Evolutionary conservation across 2,113 vertebrate genomes (phyloP), one percentile per base, ranked within the genome.

Genomic region (Camelus dromedarius): DNA sequence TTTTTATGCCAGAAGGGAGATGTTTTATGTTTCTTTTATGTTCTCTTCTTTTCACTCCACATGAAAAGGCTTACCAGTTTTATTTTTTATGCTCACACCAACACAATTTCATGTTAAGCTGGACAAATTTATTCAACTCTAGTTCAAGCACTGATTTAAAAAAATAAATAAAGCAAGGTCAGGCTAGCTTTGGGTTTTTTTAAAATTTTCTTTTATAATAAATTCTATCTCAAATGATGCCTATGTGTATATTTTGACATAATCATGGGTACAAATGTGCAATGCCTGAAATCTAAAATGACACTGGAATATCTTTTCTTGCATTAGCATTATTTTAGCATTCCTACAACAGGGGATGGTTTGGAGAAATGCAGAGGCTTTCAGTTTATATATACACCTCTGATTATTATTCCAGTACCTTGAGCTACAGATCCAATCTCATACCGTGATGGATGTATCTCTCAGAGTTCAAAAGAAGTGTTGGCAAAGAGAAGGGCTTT

Each of bases 301-400:
- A 96, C 96, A 97, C 35, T 64, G 84, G 96, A 97, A 98, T 97
- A 97, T 96, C 95, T 97, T 97, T 97, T 79, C 97, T 96, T 95
- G 77, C 81, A 97, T 97, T 97, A 98, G 97, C 95, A 97, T 97
- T 96, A 96, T 96, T 98, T 97, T 96, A 97, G 91, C 91, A 97
- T 98, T 97, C 88, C 67, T 96, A 24, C 67, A 91, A 94, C 95
- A 89, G 76, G 70, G 94, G 56, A 64, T 83, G 92, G 88, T 97
- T 97, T 91, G 85, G 91, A 89, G 93, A 94, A 92, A 97, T 89
- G 77, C 81, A 93, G 84, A 95, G 95, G 62, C 75, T 95, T 97
- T 93, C 94, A 79, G 91, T 93, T 95, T 97, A 97, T 97, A 96
- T 96, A 95, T 95, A 97, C 48, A 92, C 97, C 90, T 96, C 92